phyloP scores from a whole-genome alignment of 2,113 vertebrate species.

The Patagioenas fasciata region DNA sequence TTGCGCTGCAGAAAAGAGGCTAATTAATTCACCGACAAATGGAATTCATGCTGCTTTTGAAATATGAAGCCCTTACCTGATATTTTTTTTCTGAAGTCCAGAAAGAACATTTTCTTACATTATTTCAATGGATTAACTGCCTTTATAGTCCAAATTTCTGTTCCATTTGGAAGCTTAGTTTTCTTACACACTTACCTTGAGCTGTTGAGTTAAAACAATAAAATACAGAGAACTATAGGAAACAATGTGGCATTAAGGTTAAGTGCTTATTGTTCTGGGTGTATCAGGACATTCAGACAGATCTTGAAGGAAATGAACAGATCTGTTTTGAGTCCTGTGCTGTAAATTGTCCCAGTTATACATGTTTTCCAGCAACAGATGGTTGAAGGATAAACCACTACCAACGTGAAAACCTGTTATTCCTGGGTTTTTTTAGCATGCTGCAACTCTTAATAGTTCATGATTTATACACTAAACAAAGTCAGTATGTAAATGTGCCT shows the following conservation, averaged over 20 bases:
- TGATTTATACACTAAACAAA: not conserved
- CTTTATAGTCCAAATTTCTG: not conserved
- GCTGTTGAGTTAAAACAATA: not conserved
- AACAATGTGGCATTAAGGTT: not conserved
- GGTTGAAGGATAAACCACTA: not conserved
- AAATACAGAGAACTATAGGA: not conserved
- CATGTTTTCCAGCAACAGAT: not conserved
- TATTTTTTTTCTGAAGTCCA: not conserved
- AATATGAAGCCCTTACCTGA: not conserved
- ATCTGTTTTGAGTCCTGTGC: not conserved
- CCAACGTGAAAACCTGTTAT: not conserved
- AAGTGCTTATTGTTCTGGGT: not conserved
- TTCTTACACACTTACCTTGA: not conserved
- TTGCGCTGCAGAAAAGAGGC: not conserved
- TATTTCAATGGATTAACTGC: not conserved
- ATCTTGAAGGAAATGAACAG: not conserved
- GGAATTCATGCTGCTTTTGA: not conserved
- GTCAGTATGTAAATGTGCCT: not conserved
- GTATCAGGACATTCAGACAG: not conserved
- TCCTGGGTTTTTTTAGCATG: not conserved
- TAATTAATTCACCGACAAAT: constrained; percentile 31
- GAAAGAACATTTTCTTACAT: not conserved
- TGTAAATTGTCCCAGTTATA: not conserved
- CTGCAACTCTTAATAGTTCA: not conserved
- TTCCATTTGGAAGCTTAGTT: not conserved